Conservation (phyloP, 2,888 invertebrate genomes). For the Dione juno region DNA sequence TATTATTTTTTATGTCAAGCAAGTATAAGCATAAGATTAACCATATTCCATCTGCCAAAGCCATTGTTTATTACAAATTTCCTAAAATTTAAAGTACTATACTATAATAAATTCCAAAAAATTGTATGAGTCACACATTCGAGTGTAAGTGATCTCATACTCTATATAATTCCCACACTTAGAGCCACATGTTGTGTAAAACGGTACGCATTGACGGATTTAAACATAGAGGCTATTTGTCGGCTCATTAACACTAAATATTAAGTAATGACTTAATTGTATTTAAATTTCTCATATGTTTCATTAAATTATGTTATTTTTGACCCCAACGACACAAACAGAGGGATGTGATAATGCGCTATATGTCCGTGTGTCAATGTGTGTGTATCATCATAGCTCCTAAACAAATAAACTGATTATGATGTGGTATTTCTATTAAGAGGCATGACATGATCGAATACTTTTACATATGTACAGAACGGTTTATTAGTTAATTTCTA, state of each 20-base stretch:
- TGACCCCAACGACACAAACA: too few species aligned
- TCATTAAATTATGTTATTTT: not conserved
- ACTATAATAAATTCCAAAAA: conserved; percentile 3
- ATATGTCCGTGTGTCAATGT: too few species aligned
- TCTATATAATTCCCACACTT: conserved; percentile 27
- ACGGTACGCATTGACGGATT: conserved; percentile 23
- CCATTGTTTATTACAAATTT: not conserved
- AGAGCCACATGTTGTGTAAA: conserved; percentile 24
- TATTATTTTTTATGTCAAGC: too few species aligned
- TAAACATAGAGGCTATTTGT: conserved; percentile 10
- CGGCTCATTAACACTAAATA: conserved; percentile 7
- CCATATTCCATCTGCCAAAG: too few species aligned
- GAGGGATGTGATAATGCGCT: too few species aligned
- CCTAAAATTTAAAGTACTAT: not conserved
- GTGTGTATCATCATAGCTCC: too few species aligned
- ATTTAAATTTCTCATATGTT: not conserved
- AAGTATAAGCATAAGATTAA: too few species aligned
- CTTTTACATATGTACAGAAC: too few species aligned
- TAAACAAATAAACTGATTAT: too few species aligned
- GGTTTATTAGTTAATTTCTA: too few species aligned
- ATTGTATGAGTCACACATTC: conserved; percentile 4
- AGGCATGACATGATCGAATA: too few species aligned
- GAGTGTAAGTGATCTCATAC: conserved; percentile 21
- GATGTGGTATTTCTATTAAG: too few species aligned
- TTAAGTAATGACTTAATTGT: conserved; percentile 5